Evolutionary conservation across 1,140 invertebrate species (phyloP).

Genomic region (Polypedilum pembai): DNA sequence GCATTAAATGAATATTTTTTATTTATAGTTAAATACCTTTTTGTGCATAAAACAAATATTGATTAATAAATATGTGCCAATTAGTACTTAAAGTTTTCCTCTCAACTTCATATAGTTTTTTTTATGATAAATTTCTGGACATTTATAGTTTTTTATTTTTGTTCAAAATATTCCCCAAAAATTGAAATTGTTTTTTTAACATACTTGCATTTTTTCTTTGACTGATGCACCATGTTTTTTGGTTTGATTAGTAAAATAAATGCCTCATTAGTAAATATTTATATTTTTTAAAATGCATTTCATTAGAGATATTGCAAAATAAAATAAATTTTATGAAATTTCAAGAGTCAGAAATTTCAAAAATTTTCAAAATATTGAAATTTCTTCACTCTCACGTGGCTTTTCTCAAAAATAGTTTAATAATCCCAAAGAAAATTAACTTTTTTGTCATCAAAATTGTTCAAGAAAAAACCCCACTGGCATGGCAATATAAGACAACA

Average conservation of each 20-base stretch:
- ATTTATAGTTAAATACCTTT: not conserved
- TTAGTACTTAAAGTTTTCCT: slow-evolving; percentile 2
- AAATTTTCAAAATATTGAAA: not conserved
- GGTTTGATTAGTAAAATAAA: slow-evolving; percentile 23
- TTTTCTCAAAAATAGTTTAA: too few relatives aligned
- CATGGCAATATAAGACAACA: slow-evolving; percentile 23
- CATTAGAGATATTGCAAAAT: not conserved
- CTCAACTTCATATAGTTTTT: not conserved
- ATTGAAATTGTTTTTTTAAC: slow-evolving; percentile 5
- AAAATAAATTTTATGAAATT: too few relatives aligned
- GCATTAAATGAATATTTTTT: not conserved
- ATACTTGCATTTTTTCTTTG: not conserved
- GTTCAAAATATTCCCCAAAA: slow-evolving; percentile 28
- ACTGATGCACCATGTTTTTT: not conserved
- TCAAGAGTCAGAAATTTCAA: not conserved
- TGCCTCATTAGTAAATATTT: slow-evolving; percentile 25
- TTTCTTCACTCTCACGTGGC: not conserved
- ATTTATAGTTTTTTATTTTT: not conserved
- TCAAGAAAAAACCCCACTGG: slow-evolving; percentile 6
- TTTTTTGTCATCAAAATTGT: not conserved
- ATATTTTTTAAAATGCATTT: slow-evolving; percentile 23
- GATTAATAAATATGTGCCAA: slow-evolving; percentile 11
- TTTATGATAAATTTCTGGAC: slow-evolving; percentile 11
- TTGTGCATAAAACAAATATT: slow-evolving; percentile 4
- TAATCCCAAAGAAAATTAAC: too few relatives aligned